Evolutionary conservation across 2,113 vertebrate genomes (phyloP).

Genomic region (Phainopepla nitens): DNA sequence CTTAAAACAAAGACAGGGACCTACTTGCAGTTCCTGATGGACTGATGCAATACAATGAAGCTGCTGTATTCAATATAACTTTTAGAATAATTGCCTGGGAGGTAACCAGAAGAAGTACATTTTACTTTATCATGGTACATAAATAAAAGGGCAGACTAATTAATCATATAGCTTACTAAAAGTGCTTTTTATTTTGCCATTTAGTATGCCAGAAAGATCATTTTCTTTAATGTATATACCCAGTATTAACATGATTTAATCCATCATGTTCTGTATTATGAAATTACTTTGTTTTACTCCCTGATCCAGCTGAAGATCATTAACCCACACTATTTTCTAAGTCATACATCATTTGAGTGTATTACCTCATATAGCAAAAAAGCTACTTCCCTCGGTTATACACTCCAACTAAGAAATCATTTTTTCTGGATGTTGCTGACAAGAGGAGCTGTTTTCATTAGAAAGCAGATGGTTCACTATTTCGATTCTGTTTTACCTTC

Average conservation of each 20-base stretch:
- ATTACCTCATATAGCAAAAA: constrained; percentile 74
- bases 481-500: constrained; percentile 43
- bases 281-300: constrained; percentile 80
- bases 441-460: constrained; percentile 66
- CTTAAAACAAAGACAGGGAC: constrained; percentile 43
- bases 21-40: constrained; percentile 13
- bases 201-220: constrained; percentile 84
- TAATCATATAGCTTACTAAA: constrained; percentile 94
- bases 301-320: constrained; percentile 84
- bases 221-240: constrained; percentile 93
- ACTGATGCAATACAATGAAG: constrained; percentile 16
- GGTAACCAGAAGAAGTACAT: constrained; percentile 81
- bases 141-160: constrained; percentile 82
- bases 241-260: constrained; percentile 84
- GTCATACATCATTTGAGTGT: constrained; percentile 81
- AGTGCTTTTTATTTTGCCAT: constrained; percentile 97
- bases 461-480: constrained; percentile 69
- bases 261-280: constrained; percentile 83
- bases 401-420: constrained; percentile 59
- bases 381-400: constrained; percentile 62
- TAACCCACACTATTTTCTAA: constrained; percentile 80
- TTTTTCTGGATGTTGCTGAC: constrained; percentile 71
- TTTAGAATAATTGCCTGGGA: constrained; percentile 86
- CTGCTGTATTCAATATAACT: constrained; percentile 63
- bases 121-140: constrained; percentile 87